Evolutionary conservation across 2,797 vertebrate genomes (phyloP).

Genomic region (Lepus oiostolus): DNA sequence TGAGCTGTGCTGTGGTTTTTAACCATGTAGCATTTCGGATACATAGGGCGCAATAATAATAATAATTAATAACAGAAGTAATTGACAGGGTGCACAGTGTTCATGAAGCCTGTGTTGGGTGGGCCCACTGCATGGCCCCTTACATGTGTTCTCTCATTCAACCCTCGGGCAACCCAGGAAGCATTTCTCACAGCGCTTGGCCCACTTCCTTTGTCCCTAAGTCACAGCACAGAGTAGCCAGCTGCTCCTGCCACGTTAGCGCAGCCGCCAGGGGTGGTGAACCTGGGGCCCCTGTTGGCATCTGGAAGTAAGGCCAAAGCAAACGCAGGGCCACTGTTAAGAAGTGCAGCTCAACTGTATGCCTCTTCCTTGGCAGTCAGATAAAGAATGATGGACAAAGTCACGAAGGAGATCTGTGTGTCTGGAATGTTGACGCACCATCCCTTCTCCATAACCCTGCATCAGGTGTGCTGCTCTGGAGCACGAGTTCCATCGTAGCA

Average conservation of each 20-base stretch:
- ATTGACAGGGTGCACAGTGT: background rate
- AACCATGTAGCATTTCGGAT: background rate
- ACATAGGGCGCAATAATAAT: background rate
- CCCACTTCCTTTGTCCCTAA: background rate
- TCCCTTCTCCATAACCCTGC: background rate
- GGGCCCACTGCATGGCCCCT: background rate
- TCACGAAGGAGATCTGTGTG: background rate
- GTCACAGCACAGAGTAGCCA: fast-evolving
- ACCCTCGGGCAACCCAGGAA: background rate
- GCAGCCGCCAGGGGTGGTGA: background rate
- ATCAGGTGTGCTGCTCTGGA: background rate
- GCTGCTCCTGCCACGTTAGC: background rate
- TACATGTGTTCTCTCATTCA: background rate
- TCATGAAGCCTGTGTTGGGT: background rate
- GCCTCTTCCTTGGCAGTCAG: background rate
- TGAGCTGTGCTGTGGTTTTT: conserved; percentile 13
- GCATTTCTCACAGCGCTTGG: fast-evolving
- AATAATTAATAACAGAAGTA: background rate
- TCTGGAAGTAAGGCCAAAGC: background rate
- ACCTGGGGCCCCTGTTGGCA: background rate
- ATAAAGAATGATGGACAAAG: background rate
- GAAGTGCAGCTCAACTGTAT: fast-evolving
- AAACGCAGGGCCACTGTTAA: background rate
- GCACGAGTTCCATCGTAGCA: background rate
- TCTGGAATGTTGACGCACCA: background rate